These are phyloP conservation scores for Charadrius vociferus DNA, from an alignment of 2,113 vertebrate genomes.

Conservation along the genomic window DNA sequence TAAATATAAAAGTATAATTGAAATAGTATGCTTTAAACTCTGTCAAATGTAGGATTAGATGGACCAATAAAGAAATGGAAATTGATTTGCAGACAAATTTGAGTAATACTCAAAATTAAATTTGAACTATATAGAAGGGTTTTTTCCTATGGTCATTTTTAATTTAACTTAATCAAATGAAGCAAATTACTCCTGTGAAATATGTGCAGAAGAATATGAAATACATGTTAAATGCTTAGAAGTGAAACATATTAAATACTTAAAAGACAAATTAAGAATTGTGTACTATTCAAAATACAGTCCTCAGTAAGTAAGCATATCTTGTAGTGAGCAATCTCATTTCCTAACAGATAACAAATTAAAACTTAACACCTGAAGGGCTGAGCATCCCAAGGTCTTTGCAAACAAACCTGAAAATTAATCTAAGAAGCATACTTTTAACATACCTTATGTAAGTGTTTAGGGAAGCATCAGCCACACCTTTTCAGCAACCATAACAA, in stretches of 20 bases:
- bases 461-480: background rate
- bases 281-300: background rate
- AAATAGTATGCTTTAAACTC: background rate
- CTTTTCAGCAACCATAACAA: background rate
- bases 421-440: background rate
- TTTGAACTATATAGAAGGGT: accelerated
- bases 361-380: background rate
- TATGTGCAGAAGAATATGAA: background rate
- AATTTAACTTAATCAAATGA: background rate
- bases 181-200: background rate
- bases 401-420: background rate
- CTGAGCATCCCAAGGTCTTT: background rate
- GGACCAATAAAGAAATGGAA: background rate
- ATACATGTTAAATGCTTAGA: background rate
- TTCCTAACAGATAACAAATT: background rate
- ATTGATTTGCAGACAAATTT: background rate
- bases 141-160: background rate
- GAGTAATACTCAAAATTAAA: background rate
- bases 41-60: background rate
- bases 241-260: background rate
- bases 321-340: background rate
- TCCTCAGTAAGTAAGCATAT: background rate
- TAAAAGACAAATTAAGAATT: background rate
- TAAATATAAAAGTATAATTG: background rate
- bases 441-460: background rate